Evolutionary conservation across 2,113 vertebrate species (phyloP), one percentile per base, ranked within the genome.

Genomic region (Mormyrus iriodes): DNA sequence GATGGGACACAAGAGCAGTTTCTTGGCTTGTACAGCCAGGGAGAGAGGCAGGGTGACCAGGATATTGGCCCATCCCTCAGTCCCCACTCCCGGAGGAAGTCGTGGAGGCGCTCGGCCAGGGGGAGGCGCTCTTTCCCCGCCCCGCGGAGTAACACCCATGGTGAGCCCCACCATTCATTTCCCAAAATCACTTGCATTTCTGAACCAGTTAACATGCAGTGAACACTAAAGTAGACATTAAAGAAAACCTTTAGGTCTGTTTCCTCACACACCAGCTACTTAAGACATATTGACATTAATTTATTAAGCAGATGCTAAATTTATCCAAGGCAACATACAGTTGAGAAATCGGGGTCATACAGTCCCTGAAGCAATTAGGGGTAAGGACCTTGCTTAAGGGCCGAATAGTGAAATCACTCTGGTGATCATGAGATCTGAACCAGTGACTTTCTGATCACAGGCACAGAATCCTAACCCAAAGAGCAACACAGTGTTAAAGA

Each of bases 31-130:
- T 73, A 13, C 15, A 17, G 0, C 55, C 52, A 39, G 35, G 58
- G 9, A 21, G 89, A 90, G 73, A 61, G 44, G 48, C 82, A 76
- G 17, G 15, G 83, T 6, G 27, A 83, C 48, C 73, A 27, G 49
- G 17, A 21, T 0, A 12, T 89, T 0, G 79, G 86, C 84, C 73
- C 90, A 0, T 51, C 92, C 24, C 88, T 82, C 15, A 94, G 88
- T 42, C 91, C 93, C 9, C 87, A 61, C 44, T 84, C 91, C 2
- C 90, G 91, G 31, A 93, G 93, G 79, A 95, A 95, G 42, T 97
- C 96, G 35, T 97, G 95, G 95, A 95, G 95, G 85, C 94, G 95
- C 92, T 93, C 95, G 31, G 95, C 95, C 6, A 53, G 95, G 85
- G 93, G 90, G 44, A 90, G 95, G 79, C 94, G 94, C n/a, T 96